Evolutionary conservation across 2,888 invertebrate species (phyloP).

Genomic region (Formica aserva): DNA sequence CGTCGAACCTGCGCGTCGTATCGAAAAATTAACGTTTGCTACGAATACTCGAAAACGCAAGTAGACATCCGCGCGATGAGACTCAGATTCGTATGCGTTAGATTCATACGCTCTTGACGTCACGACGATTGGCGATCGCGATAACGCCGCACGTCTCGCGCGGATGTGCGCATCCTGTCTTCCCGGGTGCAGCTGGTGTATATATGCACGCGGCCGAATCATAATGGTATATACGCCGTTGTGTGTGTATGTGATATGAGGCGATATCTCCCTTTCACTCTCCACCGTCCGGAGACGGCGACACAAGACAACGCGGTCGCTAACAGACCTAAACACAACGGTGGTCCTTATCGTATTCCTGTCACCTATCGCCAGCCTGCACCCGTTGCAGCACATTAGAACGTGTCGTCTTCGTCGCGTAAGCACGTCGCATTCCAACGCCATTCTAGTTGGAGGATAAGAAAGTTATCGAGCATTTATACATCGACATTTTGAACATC

Average conservation of each 20-base stretch:
- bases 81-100: slow-evolving; percentile 4
- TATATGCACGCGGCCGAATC: not conserved
- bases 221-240: slow-evolving; percentile 54
- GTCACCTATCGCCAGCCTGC: slow-evolving; percentile 35
- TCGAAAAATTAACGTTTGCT: not conserved
- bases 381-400: slow-evolving; percentile 37
- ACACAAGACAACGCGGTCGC: slow-evolving; percentile 25
- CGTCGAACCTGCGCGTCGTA: not conserved
- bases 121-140: slow-evolving; percentile 20
- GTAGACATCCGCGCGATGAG: not conserved
- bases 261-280: slow-evolving; percentile 31
- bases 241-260: slow-evolving; percentile 20
- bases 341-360: slow-evolving; percentile 48
- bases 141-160: slow-evolving; percentile 23
- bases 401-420: not conserved
- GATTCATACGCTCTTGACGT: not conserved
- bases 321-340: slow-evolving; percentile 61
- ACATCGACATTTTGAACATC: not conserved
- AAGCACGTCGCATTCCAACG: not conserved
- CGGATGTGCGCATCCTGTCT: slow-evolving; percentile 12
- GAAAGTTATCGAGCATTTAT: slow-evolving; percentile 17
- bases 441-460: not conserved
- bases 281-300: slow-evolving; percentile 1
- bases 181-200: not conserved
- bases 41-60: not conserved